Percentiles rank a stretch among this genome's conserved stretches.
These are phyloP conservation scores for Ovis canadensis DNA, from an alignment of 2,113 vertebrate species.

Conservation along the genomic window DNA sequence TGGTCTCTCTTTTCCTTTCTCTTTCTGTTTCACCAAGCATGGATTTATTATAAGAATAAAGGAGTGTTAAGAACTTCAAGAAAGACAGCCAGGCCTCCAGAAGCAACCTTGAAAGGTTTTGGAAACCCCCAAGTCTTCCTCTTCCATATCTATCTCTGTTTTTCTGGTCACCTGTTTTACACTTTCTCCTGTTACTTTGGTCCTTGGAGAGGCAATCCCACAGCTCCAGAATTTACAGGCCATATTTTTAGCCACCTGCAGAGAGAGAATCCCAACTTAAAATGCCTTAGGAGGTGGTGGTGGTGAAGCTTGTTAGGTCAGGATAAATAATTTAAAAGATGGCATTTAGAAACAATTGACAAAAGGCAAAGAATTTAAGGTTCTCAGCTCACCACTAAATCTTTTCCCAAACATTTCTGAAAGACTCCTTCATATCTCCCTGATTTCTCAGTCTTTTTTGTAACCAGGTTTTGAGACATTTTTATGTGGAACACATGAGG, in stretches of 20 bases:
- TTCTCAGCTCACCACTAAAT: neutral
- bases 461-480: neutral
- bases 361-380: neutral
- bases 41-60: neutral
- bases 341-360: neutral
- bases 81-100: neutral
- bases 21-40: neutral
- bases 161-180: neutral
- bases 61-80: neutral
- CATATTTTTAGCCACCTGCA: neutral
- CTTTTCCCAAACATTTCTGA: neutral
- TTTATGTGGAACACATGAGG: neutral
- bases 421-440: neutral
- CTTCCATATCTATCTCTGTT: neutral
- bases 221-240: neutral
- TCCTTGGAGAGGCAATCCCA: neutral
- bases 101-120: neutral
- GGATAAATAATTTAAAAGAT: neutral
- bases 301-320: neutral
- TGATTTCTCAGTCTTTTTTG: neutral
- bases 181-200: neutral
- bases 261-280: neutral
- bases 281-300: neutral
- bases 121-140: neutral
- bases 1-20: conserved; percentile 34